Conservation (phyloP, 1,140 invertebrate genomes). For the Caerostris extrusa region DNA sequence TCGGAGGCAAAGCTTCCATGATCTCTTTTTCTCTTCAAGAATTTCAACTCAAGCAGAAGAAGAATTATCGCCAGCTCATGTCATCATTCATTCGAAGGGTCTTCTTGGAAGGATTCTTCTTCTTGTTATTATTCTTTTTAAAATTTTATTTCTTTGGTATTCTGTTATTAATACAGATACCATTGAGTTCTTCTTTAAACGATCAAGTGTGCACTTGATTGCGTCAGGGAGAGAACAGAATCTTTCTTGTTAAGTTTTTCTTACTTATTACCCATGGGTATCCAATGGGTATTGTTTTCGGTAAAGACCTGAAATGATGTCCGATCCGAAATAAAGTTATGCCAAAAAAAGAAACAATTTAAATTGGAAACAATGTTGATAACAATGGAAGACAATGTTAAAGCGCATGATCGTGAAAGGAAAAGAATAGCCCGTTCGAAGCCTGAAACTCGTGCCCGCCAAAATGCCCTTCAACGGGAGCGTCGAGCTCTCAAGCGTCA, state of each 20-base stretch:
- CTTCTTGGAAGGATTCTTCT: not conserved
- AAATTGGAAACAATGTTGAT: too few species aligned
- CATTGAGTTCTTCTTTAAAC: slow-evolving; percentile 57
- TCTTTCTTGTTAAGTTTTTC: slow-evolving; percentile 23
- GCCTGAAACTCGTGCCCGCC: too few species aligned
- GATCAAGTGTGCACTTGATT: slow-evolving; percentile 61
- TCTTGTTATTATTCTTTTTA: not conserved
- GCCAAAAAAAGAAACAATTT: too few species aligned
- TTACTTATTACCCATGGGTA: too few species aligned
- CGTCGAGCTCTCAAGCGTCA: too few species aligned
- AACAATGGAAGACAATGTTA: too few species aligned
- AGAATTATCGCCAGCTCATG: slow-evolving; percentile 70
- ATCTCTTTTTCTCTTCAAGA: slow-evolving; percentile 38
- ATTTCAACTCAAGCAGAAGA: slow-evolving; percentile 71
- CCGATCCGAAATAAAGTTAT: too few species aligned
- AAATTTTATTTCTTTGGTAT: slow-evolving; percentile 38
- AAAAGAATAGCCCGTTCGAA: too few species aligned
- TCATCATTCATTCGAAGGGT: slow-evolving; percentile 68
- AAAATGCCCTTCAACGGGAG: too few species aligned
- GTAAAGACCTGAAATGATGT: too few species aligned
- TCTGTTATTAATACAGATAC: slow-evolving; percentile 40
- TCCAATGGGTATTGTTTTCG: too few species aligned
- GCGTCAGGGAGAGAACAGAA: slow-evolving; percentile 25
- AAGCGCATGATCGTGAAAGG: too few species aligned
- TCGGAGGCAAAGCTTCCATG: slow-evolving; percentile 42